Conservation (phyloP, 1,140 invertebrate species). For the Aphaenogaster ashmeadi region DNA sequence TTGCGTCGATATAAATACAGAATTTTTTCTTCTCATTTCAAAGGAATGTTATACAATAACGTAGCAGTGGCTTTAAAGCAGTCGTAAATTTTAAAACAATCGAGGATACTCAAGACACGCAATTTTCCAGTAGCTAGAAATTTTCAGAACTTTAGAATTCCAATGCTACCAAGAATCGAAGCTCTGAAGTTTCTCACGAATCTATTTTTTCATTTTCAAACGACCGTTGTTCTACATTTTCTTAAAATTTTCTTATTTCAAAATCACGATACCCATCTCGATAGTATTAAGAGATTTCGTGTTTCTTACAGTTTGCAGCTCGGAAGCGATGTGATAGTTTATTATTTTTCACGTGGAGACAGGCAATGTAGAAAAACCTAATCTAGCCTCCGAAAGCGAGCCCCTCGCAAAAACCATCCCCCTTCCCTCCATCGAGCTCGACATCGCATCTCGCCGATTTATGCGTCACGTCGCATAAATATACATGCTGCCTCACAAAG, state of each 20-base stretch:
- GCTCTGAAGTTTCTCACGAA: neutral
- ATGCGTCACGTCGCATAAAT: constrained; percentile 41
- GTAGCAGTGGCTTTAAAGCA: neutral
- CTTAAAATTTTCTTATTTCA: neutral
- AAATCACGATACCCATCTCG: neutral
- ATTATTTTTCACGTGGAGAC: neutral
- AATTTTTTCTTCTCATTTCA: no score
- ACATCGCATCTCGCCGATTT: neutral
- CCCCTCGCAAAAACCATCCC: constrained; percentile 15
- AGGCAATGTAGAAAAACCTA: neutral
- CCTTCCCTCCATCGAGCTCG: neutral
- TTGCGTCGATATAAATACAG: no score
- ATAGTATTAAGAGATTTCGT: neutral
- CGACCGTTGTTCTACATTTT: neutral
- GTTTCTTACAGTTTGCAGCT: neutral
- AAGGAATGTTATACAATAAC: neutral
- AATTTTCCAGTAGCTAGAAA: no score
- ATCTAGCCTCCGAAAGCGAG: neutral
- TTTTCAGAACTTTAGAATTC: no score
- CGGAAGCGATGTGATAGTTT: neutral
- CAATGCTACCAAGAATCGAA: neutral
- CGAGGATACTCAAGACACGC: no score
- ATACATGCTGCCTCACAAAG: constrained; percentile 43
- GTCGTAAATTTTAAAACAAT: neutral
- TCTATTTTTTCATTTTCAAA: neutral